Percentiles rank a stretch among this genome's conserved stretches.
These are phyloP conservation scores for Montifringilla adamsi DNA, from an alignment of 2,113 vertebrate genomes.

Conservation along the genomic window DNA sequence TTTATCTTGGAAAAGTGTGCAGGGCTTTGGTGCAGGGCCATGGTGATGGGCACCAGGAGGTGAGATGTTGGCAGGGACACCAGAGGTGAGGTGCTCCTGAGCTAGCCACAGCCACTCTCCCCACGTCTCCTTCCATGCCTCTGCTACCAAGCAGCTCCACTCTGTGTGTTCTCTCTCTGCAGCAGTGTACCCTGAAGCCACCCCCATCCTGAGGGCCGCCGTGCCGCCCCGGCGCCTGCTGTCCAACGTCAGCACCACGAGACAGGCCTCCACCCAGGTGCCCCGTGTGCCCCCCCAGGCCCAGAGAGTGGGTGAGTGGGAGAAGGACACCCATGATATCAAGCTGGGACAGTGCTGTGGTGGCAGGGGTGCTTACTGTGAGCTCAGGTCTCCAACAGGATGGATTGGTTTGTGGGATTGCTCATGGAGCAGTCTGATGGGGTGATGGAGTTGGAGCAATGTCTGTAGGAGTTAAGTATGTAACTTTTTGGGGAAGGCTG, in stretches of 20 bases:
- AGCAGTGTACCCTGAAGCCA: slow-evolving; percentile 60
- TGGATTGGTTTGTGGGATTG: neutral
- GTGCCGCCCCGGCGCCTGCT: slow-evolving; percentile 68
- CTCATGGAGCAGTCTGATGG: accelerated
- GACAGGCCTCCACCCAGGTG: slow-evolving; percentile 87
- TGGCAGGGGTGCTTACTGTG: neutral
- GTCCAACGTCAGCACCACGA: slow-evolving; percentile 79
- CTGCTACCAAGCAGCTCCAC: neutral
- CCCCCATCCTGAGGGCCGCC: slow-evolving; percentile 65
- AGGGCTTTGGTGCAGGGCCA: neutral
- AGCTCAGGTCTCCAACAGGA: neutral
- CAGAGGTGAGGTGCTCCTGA: neutral
- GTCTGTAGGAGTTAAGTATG: neutral
- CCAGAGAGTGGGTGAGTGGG: slow-evolving; percentile 85
- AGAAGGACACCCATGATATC: neutral
- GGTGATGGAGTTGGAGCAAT: neutral
- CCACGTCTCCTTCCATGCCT: accelerated
- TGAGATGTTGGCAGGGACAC: neutral
- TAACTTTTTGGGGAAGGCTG: neutral
- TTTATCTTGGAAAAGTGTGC: accelerated
- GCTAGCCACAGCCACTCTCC: neutral
- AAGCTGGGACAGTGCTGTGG: accelerated
- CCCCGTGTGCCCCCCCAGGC: slow-evolving; percentile 73
- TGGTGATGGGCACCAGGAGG: neutral
- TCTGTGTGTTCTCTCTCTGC: neutral